Percentiles rank a stretch among this genome's conserved stretches.
Conservation (phyloP, 2,113 vertebrate species). For the Rhabdomys dilectus region DNA sequence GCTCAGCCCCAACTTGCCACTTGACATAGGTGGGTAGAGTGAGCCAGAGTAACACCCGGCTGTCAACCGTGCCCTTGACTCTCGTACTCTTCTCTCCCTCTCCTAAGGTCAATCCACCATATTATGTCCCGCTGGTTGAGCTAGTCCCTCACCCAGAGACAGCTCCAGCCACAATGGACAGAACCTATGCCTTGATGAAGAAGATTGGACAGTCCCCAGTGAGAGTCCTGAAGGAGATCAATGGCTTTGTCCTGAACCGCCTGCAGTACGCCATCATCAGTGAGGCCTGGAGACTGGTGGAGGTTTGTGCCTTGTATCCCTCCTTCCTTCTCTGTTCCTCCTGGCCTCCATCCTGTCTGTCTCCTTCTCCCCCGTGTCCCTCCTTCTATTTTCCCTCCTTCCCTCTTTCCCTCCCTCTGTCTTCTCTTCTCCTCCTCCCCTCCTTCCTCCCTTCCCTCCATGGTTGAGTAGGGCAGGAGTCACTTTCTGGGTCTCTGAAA, state of each 20-base stretch:
- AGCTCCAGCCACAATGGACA: conserved; percentile 87
- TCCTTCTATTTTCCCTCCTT: not conserved
- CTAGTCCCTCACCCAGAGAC: conserved; percentile 97
- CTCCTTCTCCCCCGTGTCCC: not conserved
- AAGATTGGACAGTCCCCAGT: conserved; percentile 95
- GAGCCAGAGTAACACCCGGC: too few relatives aligned
- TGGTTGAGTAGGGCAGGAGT: not conserved
- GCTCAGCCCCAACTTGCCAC: too few relatives aligned
- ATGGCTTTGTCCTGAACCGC: conserved; percentile 96
- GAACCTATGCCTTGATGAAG: conserved; percentile 92
- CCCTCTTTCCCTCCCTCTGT: fast-evolving
- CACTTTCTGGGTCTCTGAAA: conserved; percentile 13
- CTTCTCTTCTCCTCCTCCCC: not conserved
- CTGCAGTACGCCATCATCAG: conserved; percentile 96
- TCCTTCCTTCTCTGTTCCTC: too few relatives aligned
- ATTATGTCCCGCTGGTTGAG: conserved; percentile 95
- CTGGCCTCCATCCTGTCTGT: too few relatives aligned
- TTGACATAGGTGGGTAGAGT: too few relatives aligned
- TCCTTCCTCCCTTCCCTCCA: too few relatives aligned
- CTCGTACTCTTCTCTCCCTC: conserved; percentile 1
- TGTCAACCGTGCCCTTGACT: not conserved
- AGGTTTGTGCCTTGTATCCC: conserved; percentile 85
- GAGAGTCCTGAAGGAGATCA: conserved; percentile 91
- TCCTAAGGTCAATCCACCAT: conserved; percentile 96
- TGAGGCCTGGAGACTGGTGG: conserved; percentile 97